A percentile compares a stretch with the other conserved stretches of the same genome.
These are phyloP conservation scores for Morelia viridis DNA, from an alignment of 2,797 vertebrate genomes.

Conservation along the genomic window DNA sequence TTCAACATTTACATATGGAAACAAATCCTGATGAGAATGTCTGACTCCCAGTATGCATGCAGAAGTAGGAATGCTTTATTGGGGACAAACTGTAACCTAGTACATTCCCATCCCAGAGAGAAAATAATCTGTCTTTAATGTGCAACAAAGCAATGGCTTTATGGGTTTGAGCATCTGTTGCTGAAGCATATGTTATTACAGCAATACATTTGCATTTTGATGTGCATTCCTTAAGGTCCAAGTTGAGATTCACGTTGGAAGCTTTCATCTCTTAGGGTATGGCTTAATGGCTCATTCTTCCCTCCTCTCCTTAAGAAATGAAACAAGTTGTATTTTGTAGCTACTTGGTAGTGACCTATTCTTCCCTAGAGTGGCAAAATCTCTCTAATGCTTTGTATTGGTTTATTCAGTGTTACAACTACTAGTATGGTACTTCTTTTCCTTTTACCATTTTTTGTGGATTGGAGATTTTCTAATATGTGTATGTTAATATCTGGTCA, in stretches of 20 bases:
- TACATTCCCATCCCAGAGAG: background rate
- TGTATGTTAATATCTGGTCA: background rate
- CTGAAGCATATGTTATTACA: constrained; percentile 10
- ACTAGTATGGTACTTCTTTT: background rate
- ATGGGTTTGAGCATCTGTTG: constrained; percentile 2
- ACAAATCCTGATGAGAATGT: constrained; percentile 4
- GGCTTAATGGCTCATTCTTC: background rate
- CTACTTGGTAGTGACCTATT: background rate
- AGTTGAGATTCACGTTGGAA: background rate
- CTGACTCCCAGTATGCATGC: background rate
- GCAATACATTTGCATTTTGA: constrained; percentile 15
- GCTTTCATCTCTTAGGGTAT: background rate
- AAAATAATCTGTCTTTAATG: constrained; percentile 18
- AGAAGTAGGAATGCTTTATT: constrained; percentile 9
- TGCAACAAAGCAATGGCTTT: constrained; percentile 4
- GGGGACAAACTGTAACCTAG: constrained; percentile 13
- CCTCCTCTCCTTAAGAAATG: background rate
- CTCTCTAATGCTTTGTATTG: background rate
- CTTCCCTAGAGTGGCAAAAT: background rate
- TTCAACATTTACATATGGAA: constrained; percentile 19
- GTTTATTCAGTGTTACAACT: background rate
- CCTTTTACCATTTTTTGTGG: background rate
- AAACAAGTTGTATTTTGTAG: background rate
- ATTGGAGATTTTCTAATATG: background rate
- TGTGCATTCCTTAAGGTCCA: constrained; percentile 17